phyloP scores from a whole-genome alignment of 2,797 vertebrate species.

The Cercopithecus petaurista region DNA sequence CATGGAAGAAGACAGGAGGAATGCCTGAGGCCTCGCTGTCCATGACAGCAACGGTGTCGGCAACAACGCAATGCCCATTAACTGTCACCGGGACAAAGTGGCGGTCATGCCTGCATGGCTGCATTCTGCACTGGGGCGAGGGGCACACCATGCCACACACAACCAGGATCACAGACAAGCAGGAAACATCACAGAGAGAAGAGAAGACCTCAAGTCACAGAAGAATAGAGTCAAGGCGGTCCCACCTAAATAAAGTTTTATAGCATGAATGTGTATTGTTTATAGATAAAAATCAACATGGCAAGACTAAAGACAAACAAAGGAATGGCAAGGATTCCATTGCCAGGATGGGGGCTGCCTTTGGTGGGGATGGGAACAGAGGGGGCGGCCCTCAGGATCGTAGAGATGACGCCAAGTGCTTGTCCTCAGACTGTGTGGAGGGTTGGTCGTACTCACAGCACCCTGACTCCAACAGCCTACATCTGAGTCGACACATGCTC shows the following conservation, averaged over 20 bases:
- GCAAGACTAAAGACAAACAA: not conserved
- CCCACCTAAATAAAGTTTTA: not conserved
- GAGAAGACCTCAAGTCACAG: not conserved
- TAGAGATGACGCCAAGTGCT: not conserved
- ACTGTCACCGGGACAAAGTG: not conserved
- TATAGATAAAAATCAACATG: not conserved
- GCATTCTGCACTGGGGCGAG: too few relatives aligned
- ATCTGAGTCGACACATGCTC: fast-evolving
- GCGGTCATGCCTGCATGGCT: too few relatives aligned
- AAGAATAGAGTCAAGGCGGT: not conserved
- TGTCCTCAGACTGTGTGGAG: not conserved
- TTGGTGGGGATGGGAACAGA: too few relatives aligned
- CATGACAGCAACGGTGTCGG: not conserved
- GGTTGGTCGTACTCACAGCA: not conserved
- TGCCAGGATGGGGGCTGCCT: not conserved
- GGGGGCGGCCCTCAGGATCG: too few relatives aligned
- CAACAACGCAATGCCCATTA: not conserved
- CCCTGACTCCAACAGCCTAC: not conserved
- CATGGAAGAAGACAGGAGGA: too few relatives aligned
- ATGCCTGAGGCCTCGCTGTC: too few relatives aligned
- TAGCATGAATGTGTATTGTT: not conserved
- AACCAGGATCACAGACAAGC: not conserved
- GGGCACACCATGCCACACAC: too few relatives aligned
- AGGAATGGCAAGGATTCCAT: not conserved
- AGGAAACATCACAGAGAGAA: not conserved